Percentiles rank a stretch among this genome's conserved stretches.
Evolutionary conservation across 2,797 vertebrate species (phyloP).

Genomic region (Luscinia luscinia): DNA sequence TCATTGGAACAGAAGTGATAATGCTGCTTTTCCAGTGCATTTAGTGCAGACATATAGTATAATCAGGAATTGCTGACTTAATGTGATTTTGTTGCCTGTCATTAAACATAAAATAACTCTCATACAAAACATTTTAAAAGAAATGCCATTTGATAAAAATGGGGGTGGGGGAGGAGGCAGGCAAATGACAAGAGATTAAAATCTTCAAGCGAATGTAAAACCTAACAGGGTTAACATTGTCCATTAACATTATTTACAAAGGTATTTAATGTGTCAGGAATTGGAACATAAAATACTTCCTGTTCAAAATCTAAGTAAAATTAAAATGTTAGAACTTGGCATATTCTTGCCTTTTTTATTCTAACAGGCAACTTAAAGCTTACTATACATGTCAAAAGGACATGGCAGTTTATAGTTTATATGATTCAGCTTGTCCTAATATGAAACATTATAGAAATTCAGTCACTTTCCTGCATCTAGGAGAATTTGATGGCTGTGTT

Average conservation of each 20-base stretch:
- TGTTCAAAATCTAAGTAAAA: conserved; percentile 56
- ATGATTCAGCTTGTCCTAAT: conserved; percentile 19
- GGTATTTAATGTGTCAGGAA: conserved; percentile 40
- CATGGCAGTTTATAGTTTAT: conserved; percentile 38
- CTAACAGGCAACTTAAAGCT: conserved; percentile 62
- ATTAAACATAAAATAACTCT: conserved; percentile 65
- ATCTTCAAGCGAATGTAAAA: conserved; percentile 34
- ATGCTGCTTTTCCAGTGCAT: conserved; percentile 48
- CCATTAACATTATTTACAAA: conserved; percentile 67
- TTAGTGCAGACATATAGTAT: conserved; percentile 49
- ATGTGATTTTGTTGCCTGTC: conserved; percentile 61
- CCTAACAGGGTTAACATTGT: conserved; percentile 11
- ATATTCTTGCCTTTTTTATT: conserved; percentile 55
- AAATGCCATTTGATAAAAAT: conserved; percentile 42
- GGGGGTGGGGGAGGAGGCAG: background rate
- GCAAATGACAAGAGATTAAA: conserved; percentile 9
- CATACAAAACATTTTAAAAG: conserved; percentile 48
- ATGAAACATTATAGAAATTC: conserved; percentile 38
- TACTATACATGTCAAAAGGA: conserved; percentile 67
- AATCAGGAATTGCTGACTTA: conserved; percentile 64
- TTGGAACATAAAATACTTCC: conserved; percentile 52
- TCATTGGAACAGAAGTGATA: conserved; percentile 35
- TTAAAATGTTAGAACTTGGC: conserved; percentile 60
- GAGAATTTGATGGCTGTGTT: background rate
- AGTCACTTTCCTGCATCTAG: background rate